Evolutionary conservation across 2,888 invertebrate genomes (phyloP).

Genomic region (Diaphora mendica): DNA sequence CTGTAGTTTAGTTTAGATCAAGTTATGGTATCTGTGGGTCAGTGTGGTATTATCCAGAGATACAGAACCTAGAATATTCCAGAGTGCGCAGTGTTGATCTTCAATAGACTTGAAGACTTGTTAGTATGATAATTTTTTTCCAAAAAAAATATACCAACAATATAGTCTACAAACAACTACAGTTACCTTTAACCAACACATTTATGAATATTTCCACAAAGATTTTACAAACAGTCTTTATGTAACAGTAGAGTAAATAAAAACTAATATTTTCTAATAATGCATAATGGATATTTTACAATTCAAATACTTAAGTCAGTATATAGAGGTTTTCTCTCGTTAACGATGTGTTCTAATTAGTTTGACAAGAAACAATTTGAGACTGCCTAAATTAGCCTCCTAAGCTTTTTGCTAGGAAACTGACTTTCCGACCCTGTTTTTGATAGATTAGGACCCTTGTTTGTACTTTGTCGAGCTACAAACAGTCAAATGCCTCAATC

Average conservation of each 20-base stretch:
- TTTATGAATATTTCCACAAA: conserved; percentile 1
- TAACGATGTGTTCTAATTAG: conserved; percentile 63
- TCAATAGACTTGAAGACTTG: no score
- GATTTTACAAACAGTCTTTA: conserved; percentile 44
- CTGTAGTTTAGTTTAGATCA: no score
- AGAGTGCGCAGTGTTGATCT: no score
- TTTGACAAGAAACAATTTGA: conserved; percentile 59
- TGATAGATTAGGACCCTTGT: conserved; percentile 41
- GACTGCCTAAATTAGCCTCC: conserved; percentile 56
- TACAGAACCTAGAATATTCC: no score
- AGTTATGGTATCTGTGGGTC: no score
- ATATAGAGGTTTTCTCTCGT: conserved; percentile 56
- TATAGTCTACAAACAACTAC: no score
- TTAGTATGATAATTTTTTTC: no score
- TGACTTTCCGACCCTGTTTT: conserved; percentile 36
- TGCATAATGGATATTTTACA: conserved; percentile 40
- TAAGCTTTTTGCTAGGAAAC: conserved; percentile 54
- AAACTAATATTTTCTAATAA: conserved; percentile 61
- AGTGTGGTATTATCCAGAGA: no score
- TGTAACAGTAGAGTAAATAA: conserved; percentile 55
- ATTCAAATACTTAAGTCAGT: conserved; percentile 59
- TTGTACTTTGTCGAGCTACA: conserved; percentile 27
- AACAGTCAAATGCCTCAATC: conserved; percentile 21
- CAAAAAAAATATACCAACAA: neutral
- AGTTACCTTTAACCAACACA: conserved; percentile 13